Evolutionary conservation across 2,113 vertebrate genomes (phyloP).

Genomic region (Dasypus novemcinctus): DNA sequence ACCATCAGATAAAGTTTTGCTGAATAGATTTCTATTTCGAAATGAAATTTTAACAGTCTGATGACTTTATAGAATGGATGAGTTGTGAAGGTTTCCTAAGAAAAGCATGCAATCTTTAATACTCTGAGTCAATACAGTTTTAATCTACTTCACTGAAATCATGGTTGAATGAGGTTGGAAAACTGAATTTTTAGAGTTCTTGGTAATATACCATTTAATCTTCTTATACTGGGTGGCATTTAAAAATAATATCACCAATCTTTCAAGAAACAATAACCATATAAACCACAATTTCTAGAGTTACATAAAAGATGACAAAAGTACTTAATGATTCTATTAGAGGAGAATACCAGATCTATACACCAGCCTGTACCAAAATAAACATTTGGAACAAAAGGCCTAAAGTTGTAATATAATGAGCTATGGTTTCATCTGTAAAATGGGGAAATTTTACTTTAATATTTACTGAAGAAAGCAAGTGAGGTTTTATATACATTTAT

Average conservation of each 20-base stretch:
- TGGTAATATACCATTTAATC: neutral
- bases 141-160: neutral
- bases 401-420: neutral
- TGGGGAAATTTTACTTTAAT: neutral
- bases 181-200: neutral
- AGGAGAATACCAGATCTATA: neutral
- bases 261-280: constrained; percentile 1
- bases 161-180: neutral
- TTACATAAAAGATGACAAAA: neutral
- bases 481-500: neutral
- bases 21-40: neutral
- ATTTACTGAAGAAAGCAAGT: neutral
- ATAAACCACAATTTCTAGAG: neutral
- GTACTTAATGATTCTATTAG: neutral
- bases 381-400: constrained; percentile 32
- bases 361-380: neutral
- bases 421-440: neutral
- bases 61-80: neutral
- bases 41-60: neutral
- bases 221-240: neutral
- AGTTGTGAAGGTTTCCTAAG: neutral
- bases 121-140: neutral
- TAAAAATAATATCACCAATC: neutral
- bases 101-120: neutral
- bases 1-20: neutral